Percentiles rank a stretch among this genome's conserved stretches.
Evolutionary conservation across 2,113 vertebrate genomes (phyloP).

Genomic region (Etheostoma cragini): DNA sequence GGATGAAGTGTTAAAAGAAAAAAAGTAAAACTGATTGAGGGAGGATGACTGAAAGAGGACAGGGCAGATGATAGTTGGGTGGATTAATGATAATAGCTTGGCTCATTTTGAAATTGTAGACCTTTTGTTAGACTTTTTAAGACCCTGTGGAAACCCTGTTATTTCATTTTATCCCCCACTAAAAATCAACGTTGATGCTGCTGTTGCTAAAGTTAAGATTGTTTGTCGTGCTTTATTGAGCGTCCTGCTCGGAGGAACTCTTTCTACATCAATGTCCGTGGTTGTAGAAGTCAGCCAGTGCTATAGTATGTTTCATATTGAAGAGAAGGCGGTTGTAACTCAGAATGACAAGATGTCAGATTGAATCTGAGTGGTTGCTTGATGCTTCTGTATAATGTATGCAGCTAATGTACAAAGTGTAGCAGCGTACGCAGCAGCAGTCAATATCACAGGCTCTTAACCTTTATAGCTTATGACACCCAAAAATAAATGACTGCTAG

Average conservation of each 20-base stretch:
- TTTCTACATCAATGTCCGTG: background rate
- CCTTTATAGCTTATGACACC: conserved; percentile 61
- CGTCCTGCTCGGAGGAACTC: background rate
- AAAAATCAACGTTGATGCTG: background rate
- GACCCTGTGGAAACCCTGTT: too few relatives aligned
- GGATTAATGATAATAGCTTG: background rate
- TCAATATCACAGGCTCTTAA: conserved; percentile 60
- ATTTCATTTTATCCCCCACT: background rate
- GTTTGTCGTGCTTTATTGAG: conserved; percentile 1
- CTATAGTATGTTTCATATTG: conserved; percentile 42
- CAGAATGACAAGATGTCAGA: conserved; percentile 68
- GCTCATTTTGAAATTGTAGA: too few relatives aligned
- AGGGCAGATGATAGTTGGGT: background rate
- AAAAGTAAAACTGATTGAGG: background rate
- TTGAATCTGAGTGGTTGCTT: conserved; percentile 37
- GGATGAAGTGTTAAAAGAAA: background rate
- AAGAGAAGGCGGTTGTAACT: conserved; percentile 44
- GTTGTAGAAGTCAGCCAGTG: conserved; percentile 10
- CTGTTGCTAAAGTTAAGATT: background rate
- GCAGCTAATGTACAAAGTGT: conserved; percentile 69
- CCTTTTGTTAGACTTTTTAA: too few relatives aligned
- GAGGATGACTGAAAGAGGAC: background rate
- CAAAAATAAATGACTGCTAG: conserved; percentile 28
- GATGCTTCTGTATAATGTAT: conserved; percentile 68
- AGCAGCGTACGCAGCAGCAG: conserved; percentile 39